Base-by-base conservation (phyloP, 2,113 vertebrate genomes). In the Gavia stellata region DNA sequence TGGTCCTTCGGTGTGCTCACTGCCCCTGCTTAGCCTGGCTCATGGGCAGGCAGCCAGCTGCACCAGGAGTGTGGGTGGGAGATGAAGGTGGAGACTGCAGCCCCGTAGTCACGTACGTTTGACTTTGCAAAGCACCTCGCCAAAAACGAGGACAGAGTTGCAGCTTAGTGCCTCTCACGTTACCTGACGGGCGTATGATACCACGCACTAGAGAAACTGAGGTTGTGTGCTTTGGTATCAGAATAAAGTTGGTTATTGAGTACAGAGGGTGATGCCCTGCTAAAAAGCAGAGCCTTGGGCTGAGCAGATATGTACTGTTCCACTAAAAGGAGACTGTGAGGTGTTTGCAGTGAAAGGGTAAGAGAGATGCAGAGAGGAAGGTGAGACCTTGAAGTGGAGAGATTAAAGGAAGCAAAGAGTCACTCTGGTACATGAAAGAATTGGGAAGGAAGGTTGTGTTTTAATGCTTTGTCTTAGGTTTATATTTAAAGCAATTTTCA, bases 61-160 rank as follows among this genome's bases (percentile, higher is more conserved):
- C 19, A 26, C 26, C 26, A 38, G 62, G 36, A 80, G 21, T 5
- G 34, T 0, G 12, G 7, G 19, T 12, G 7, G 19, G 18, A 65
- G 45, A 19, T 42, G 52, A 50, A 20, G 59, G 38, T n/a, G 38
- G n/a, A 63, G 15, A 10, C 21, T 53, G 24, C 26, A 68, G 74
- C 24, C n/a, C 40, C 0, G 0, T 19, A 38, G 73, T 17, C 4
- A 1, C 0, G 0, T 81, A 9, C 25, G 15, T 67, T 71, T 61
- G 58, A 36, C 36, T 73, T 89, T 31, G 21, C 50, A 49, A 72
- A 81, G 9, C 53, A 53, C 12, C 16, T 88, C 55, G 63, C 21
- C 21, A 33, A 67, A 92, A 77, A 14, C 1, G 9, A 88, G 19
- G 33, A 29, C 16, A 5, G 31, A 80, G 21, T 28, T 59, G 52